Conservation (phyloP, 2,113 vertebrate genomes). For the Actinemys pallida region DNA sequence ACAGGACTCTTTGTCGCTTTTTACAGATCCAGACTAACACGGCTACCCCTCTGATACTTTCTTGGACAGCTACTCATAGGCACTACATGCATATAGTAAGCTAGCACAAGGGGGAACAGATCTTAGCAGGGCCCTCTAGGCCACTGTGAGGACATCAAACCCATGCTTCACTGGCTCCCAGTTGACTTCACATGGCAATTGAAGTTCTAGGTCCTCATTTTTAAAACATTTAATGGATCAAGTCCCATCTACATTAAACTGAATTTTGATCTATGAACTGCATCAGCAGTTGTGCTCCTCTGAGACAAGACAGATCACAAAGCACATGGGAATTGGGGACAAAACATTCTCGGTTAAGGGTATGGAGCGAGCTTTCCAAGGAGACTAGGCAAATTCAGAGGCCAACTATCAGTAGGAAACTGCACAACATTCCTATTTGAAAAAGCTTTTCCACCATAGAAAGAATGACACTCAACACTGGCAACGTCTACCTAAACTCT, state of each 20-base stretch:
- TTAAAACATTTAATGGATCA: neutral
- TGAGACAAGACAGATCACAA: neutral
- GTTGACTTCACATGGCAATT: neutral
- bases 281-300: neutral
- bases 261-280: neutral
- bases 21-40: no score
- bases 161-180: neutral
- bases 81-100: neutral
- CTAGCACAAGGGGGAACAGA: neutral
- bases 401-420: neutral
- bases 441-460: neutral
- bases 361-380: neutral
- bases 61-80: neutral
- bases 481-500: neutral
- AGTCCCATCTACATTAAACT: neutral
- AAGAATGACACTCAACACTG: neutral
- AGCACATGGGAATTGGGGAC: neutral
- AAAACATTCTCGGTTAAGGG: neutral
- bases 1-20: no score
- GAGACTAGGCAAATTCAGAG: neutral
- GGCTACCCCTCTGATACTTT: neutral
- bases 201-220: neutral
- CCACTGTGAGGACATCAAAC: accelerated
- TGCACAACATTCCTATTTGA: neutral
- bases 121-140: neutral